These are phyloP conservation scores for Chamaea fasciata DNA, from an alignment of 2,113 vertebrate species.

Conservation along the genomic window DNA sequence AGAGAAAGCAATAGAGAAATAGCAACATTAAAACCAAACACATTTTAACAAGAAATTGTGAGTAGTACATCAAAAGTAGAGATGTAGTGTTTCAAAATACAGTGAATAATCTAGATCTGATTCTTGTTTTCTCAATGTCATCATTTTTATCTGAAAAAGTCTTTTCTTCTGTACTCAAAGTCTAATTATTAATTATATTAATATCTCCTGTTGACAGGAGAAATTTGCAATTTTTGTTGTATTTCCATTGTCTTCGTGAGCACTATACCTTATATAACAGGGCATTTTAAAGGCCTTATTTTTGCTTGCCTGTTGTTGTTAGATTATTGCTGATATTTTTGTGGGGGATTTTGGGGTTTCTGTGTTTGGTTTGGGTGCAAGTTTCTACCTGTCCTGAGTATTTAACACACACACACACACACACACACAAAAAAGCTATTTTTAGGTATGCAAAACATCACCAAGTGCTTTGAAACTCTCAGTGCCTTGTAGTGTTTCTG, in stretches of 20 bases:
- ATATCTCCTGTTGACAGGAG: background rate
- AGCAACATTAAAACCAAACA: background rate
- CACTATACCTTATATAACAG: fast-evolving
- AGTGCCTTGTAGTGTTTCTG: background rate
- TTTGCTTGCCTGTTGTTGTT: background rate
- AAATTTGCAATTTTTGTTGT: background rate
- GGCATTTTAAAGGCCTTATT: background rate
- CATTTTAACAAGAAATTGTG: background rate
- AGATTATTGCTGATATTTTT: background rate
- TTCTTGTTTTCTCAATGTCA: background rate
- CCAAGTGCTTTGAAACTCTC: background rate
- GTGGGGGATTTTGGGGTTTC: background rate
- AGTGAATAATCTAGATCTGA: background rate
- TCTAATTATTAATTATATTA: background rate
- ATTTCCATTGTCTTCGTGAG: background rate
- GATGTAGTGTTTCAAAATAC: background rate
- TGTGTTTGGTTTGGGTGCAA: background rate
- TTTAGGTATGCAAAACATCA: background rate
- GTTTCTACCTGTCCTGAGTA: background rate
- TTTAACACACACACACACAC: background rate
- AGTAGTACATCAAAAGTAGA: background rate
- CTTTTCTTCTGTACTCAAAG: background rate
- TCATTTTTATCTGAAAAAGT: background rate
- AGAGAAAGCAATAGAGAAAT: background rate
- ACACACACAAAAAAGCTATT: too few species aligned